Conservation (phyloP, 2,113 vertebrate species). For the Pseudopipra pipra region DNA sequence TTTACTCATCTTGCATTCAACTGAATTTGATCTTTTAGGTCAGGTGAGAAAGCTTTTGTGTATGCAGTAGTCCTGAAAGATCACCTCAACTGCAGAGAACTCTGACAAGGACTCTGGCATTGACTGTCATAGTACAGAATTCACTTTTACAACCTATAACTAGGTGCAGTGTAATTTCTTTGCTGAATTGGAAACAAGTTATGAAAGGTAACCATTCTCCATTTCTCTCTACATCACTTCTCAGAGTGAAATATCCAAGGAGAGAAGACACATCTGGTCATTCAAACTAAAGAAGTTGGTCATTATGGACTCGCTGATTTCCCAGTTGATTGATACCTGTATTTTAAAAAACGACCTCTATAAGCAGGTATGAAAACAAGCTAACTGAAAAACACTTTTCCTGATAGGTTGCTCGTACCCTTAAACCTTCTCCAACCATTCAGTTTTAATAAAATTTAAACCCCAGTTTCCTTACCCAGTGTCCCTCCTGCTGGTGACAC, state of each 20-base stretch:
- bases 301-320: background rate
- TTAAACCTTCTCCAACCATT: background rate
- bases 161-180: background rate
- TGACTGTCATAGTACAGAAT: background rate
- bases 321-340: background rate
- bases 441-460: background rate
- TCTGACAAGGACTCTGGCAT: background rate
- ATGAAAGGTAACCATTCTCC: background rate
- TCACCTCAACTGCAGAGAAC: background rate
- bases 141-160: background rate
- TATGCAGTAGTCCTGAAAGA: background rate
- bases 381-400: background rate
- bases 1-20: background rate
- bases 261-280: background rate
- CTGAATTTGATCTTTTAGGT: background rate
- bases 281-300: background rate
- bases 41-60: background rate
- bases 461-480: conserved; percentile 63
- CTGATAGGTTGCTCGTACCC: background rate
- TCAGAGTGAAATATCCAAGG: background rate
- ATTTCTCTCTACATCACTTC: background rate
- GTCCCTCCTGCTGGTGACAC: conserved; percentile 88
- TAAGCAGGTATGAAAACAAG: background rate
- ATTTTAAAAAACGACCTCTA: background rate
- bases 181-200: background rate